Percentiles rank a stretch among this genome's conserved stretches.
phyloP scores from a whole-genome alignment of 2,113 vertebrate species.

The Ciconia stormi region DNA sequence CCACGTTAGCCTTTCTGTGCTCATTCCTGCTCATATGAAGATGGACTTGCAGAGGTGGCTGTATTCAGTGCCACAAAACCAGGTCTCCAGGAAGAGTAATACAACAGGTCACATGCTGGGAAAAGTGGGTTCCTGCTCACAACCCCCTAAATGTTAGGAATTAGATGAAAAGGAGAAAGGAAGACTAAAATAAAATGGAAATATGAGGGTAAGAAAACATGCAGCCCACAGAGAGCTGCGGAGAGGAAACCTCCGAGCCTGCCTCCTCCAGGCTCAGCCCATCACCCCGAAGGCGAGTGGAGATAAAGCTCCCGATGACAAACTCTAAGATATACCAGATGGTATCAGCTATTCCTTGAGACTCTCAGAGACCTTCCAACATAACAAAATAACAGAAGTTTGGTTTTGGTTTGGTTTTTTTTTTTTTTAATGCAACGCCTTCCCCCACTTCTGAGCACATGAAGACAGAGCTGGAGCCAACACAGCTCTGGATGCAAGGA shows the following conservation, averaged over 20 bases:
- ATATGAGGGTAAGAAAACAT: not conserved
- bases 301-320: not conserved
- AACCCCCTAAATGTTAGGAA: not conserved
- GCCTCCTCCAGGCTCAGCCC: not conserved
- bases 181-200: not conserved
- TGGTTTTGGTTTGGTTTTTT: not conserved
- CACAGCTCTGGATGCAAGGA: not conserved
- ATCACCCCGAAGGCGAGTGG: fast-evolving
- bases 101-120: fast-evolving
- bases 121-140: not conserved
- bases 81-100: not conserved
- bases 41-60: not conserved
- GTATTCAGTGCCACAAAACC: not conserved
- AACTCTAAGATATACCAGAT: not conserved
- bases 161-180: not conserved
- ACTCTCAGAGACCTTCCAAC: not conserved
- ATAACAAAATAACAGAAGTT: not conserved
- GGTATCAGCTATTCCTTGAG: not conserved
- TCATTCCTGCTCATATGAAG: not conserved
- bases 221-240: not conserved
- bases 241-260: not conserved
- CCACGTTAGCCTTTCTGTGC: not conserved
- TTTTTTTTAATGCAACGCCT: not conserved
- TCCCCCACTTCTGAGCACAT: not conserved
- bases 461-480: not conserved